Percentiles rank a stretch among this genome's conserved stretches.
Conservation (phyloP, 2,797 vertebrate species). For the Fringilla coelebs region DNA sequence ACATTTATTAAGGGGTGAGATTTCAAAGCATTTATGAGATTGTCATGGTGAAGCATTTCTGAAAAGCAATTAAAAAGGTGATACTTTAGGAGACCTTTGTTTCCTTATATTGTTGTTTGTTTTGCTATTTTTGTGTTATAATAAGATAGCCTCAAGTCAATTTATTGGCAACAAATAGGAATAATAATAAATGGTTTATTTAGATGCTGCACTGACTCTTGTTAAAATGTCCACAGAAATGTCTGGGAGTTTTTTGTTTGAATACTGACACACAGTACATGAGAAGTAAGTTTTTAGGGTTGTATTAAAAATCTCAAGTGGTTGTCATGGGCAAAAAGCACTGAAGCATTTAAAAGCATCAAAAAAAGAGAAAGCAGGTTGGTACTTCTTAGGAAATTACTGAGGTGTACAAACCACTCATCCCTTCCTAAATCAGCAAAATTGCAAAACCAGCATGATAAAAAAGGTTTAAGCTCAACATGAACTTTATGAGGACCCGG, state of each 20-base stretch:
- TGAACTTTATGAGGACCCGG: neutral
- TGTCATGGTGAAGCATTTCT: neutral
- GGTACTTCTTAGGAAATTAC: neutral
- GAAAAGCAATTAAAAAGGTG: neutral
- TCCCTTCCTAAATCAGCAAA: neutral
- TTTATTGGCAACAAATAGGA: neutral
- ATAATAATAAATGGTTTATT: neutral
- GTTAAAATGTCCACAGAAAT: neutral
- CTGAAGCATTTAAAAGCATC: neutral
- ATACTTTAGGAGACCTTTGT: neutral
- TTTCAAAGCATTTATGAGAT: neutral
- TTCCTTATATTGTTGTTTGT: neutral
- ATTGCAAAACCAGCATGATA: neutral
- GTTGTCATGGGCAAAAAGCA: neutral
- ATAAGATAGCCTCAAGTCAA: neutral
- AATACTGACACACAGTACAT: neutral
- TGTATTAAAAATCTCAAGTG: neutral
- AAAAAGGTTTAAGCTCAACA: neutral
- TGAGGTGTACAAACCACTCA: neutral
- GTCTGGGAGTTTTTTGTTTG: neutral
- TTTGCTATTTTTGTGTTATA: neutral
- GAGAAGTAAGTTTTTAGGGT: neutral
- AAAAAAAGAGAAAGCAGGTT: neutral
- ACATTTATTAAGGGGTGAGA: neutral
- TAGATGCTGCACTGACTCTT: neutral